Conservation (phyloP, 2,113 vertebrate species). For the Apodemus speciosus region DNA sequence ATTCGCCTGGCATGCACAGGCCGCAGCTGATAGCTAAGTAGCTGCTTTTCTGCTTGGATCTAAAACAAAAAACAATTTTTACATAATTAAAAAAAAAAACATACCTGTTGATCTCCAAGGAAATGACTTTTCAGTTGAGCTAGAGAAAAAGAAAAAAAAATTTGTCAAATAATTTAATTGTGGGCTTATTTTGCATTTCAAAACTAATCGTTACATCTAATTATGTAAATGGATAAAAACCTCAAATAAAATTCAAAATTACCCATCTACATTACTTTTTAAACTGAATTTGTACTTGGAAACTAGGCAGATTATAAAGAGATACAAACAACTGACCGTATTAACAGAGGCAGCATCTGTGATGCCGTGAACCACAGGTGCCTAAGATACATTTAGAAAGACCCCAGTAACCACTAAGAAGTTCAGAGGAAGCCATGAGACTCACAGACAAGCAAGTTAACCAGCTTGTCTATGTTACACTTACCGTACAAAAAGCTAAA, state of each 20-base stretch:
- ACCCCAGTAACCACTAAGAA: neutral
- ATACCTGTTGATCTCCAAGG: conserved; percentile 97
- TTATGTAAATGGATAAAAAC: conserved; percentile 32
- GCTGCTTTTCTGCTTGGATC: neutral
- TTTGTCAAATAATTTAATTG: conserved; percentile 65
- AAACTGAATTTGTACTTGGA: neutral
- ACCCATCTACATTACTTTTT: neutral
- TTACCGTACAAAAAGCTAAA: neutral
- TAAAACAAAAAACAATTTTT: conserved; percentile 47
- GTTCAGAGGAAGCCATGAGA: neutral
- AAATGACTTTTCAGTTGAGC: conserved; percentile 98
- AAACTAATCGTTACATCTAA: conserved; percentile 65
- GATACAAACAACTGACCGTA: neutral
- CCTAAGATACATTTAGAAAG: conserved; percentile 15
- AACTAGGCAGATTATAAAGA: neutral
- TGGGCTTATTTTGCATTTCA: neutral
- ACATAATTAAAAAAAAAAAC: conserved; percentile 70
- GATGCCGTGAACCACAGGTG: neutral
- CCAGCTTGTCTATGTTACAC: neutral
- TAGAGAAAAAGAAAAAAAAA: conserved; percentile 82
- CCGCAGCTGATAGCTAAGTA: neutral
- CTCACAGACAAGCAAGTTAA: neutral
- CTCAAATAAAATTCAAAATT: neutral
- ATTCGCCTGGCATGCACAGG: neutral
- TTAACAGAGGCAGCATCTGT: neutral